Conservation (phyloP, 2,888 invertebrate genomes). For the Agrochola circellaris region DNA sequence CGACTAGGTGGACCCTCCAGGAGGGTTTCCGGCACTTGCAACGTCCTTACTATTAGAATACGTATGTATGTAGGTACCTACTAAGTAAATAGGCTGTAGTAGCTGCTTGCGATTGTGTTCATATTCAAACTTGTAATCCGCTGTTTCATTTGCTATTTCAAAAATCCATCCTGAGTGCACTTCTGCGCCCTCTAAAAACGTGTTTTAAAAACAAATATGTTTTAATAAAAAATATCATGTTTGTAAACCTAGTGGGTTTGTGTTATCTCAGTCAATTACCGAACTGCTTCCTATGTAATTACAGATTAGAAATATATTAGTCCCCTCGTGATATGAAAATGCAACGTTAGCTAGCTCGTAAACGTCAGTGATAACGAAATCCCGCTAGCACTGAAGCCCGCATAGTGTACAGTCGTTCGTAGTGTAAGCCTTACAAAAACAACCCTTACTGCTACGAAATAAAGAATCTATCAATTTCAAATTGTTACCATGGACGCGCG, state of each 20-base stretch:
- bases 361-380: constrained; percentile 19
- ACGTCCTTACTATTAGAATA: neutral
- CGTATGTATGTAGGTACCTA: neutral
- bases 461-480: neutral
- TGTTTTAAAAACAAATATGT: neutral
- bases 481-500: neutral
- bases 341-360: constrained; percentile 16
- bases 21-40: no score
- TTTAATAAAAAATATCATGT: neutral
- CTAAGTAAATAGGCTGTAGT: no score
- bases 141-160: neutral
- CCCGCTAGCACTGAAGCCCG: constrained; percentile 7
- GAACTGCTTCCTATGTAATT: neutral
- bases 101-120: neutral
- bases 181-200: neutral
- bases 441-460: neutral
- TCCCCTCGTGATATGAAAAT: neutral
- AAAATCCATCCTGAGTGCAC: no score
- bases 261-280: neutral
- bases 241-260: neutral
- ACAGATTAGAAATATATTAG: neutral
- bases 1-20: no score
- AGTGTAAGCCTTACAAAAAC: neutral
- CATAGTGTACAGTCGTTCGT: constrained; percentile 18
- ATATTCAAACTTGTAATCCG: neutral